phyloP scores from a whole-genome alignment of 2,797 vertebrate species.

The Lycodopsis pacificus region DNA sequence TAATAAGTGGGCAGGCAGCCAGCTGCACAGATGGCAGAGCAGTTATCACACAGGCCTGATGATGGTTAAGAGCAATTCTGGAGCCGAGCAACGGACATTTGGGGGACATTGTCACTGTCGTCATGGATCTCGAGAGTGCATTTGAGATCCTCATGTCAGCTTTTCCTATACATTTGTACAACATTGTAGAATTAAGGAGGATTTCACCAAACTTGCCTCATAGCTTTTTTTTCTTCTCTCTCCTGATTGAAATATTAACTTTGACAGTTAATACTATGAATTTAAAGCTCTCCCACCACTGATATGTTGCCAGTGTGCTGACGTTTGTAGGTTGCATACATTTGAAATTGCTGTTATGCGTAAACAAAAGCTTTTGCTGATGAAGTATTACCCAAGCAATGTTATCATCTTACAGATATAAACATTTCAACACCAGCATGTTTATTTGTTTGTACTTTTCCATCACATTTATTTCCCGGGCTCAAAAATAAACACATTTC shows the following conservation, averaged over 20 bases:
- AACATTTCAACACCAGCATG: slow-evolving; percentile 70
- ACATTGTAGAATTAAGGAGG: slow-evolving; percentile 67
- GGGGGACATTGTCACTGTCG: slow-evolving; percentile 65
- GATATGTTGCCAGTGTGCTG: slow-evolving; percentile 63
- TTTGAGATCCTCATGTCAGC: slow-evolving; percentile 69
- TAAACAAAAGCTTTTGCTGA: slow-evolving; percentile 65
- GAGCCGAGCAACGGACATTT: slow-evolving; percentile 59
- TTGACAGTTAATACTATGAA: slow-evolving; percentile 50
- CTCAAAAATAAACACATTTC: slow-evolving; percentile 40
- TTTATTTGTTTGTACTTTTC: slow-evolving; percentile 34
- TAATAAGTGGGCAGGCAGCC: slow-evolving; percentile 84
- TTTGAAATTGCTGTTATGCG: slow-evolving; percentile 52
- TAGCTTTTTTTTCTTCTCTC: slow-evolving; percentile 39
- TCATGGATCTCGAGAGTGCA: slow-evolving; percentile 62
- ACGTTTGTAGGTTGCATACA: slow-evolving; percentile 75
- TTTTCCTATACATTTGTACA: slow-evolving; percentile 79
- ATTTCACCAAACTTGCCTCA: slow-evolving; percentile 74
- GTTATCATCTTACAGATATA: slow-evolving; percentile 52
- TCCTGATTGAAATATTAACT: slow-evolving; percentile 55
- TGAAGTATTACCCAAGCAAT: slow-evolving; percentile 70
- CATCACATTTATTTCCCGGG: slow-evolving; percentile 40
- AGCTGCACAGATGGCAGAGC: slow-evolving; percentile 68
- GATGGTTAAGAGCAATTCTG: slow-evolving; percentile 62
- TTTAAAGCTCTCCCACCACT: slow-evolving; percentile 50
- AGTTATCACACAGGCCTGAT: slow-evolving; percentile 61